phyloP scores from a whole-genome alignment of 2,113 vertebrate genomes.

The Gobio gobio region DNA sequence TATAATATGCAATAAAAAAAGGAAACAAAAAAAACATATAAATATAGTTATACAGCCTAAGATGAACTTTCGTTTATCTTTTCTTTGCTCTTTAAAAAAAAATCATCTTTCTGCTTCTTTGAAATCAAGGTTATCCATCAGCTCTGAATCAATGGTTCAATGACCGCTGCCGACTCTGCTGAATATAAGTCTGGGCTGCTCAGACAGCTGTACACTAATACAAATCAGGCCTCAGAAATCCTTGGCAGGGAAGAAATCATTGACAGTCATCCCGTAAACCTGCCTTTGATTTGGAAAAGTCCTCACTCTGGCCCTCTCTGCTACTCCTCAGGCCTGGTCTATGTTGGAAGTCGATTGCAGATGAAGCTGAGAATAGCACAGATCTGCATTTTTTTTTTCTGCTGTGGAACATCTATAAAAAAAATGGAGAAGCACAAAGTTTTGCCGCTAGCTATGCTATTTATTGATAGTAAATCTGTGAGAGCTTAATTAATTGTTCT shows the following conservation, averaged over 20 bases:
- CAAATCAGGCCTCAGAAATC: slow-evolving; percentile 66
- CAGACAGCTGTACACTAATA: slow-evolving; percentile 68
- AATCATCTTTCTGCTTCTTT: slow-evolving; percentile 27
- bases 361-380: slow-evolving; percentile 61
- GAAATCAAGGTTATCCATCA: slow-evolving; percentile 71
- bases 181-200: slow-evolving; percentile 64
- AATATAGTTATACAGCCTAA: background rate
- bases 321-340: slow-evolving; percentile 47
- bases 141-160: slow-evolving; percentile 73
- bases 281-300: slow-evolving; percentile 67
- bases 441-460: slow-evolving; percentile 70
- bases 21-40: too few species aligned
- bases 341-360: slow-evolving; percentile 55
- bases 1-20: too few species aligned
- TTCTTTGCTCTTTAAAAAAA: background rate
- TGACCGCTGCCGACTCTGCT: slow-evolving; percentile 70
- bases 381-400: slow-evolving; percentile 48
- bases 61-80: background rate
- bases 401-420: slow-evolving; percentile 53
- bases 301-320: slow-evolving; percentile 57
- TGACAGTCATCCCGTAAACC: slow-evolving; percentile 71
- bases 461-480: slow-evolving; percentile 75
- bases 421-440: slow-evolving; percentile 60
- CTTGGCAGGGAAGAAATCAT: slow-evolving; percentile 68
- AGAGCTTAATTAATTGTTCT: slow-evolving; percentile 79